Base-by-base conservation (phyloP, 2,113 vertebrate genomes). In the Notarius lentiginosus region DNA sequence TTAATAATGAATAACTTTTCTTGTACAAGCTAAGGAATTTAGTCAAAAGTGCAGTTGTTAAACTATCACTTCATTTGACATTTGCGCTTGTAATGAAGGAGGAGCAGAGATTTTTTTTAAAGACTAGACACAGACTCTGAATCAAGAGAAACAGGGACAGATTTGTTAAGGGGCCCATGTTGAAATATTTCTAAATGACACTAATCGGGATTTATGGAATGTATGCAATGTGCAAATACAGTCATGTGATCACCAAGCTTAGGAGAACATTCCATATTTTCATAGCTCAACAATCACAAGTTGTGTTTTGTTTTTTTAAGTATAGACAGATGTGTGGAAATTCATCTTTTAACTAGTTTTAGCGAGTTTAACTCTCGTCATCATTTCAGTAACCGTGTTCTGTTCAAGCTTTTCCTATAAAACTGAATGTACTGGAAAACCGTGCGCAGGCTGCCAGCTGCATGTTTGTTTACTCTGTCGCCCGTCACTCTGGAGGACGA, bases 401-500 rank as follows among this genome's bases (percentile, higher is more conserved):
- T 68, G 27, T 30, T 68, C 15, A 68, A 15, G n/a, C n/a, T 7
- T 68, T 34, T 68, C 66, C 7, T 68, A 10, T 9, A 65, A 65
- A 65, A 12, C 22, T 20, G 58, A 60, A 60, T 60, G 61, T 5
- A 56, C 15, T 14, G 55, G 6, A 61, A 61, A 61, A 61, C 60
- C 60, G 18, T 61, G 2, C n/a, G 24, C 63, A 68, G 30, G 66
- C 66, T 30, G 27, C 66, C 66, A 34, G 66, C 66, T 49, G 61
- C 49, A 20, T 58, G 49, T 58, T 34, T 76, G 88, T 15, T 27
- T 20, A 24, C 18, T 15, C 1, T 85, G 91, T 88, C 60, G 90
- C 86, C 34, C 8, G 75, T 91, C 63, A 89, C 86, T 87, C 91
- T 80, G 66, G 90, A 89, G 65, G 87, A 91, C 86, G 87, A 84